phyloP scores from a whole-genome alignment of 1,140 invertebrate genomes.

The Phymorhynchus buccinoides region DNA sequence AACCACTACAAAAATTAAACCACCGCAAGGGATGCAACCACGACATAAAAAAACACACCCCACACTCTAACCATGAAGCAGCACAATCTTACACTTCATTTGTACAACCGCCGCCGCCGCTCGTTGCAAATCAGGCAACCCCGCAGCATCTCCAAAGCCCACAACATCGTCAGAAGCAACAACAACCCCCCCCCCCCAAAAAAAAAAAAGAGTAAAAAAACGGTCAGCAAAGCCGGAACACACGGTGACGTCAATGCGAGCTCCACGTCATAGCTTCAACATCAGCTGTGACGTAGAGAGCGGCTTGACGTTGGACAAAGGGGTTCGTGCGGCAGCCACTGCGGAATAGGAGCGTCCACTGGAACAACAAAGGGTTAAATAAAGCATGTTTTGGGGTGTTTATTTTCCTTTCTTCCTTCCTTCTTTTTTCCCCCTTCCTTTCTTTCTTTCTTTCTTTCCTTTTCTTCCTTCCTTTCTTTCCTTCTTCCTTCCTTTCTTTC shows the following conservation, averaged over 20 bases:
- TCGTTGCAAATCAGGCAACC: not conserved
- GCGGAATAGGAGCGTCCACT: not conserved
- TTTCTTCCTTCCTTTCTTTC: not conserved
- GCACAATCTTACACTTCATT: not conserved
- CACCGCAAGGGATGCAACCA: too few species aligned
- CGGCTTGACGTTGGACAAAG: conserved; percentile 17
- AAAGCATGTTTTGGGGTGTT: not conserved
- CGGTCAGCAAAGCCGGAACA: conserved; percentile 1
- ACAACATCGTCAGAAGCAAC: too few species aligned
- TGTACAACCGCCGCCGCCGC: not conserved
- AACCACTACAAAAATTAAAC: too few species aligned
- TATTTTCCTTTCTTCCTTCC: not conserved
- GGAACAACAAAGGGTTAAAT: not conserved
- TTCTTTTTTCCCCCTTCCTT: not conserved
- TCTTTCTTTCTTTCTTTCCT: not conserved
- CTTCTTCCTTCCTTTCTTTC: not conserved
- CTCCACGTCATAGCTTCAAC: conserved; percentile 12
- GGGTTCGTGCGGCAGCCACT: not conserved
- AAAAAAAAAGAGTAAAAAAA: too few species aligned
- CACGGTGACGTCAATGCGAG: not conserved
- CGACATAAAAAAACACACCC: not conserved
- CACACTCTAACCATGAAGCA: not conserved
- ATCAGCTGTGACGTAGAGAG: conserved; percentile 31
- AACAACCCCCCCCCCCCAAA: too few species aligned
- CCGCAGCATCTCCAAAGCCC: not conserved